Evolutionary conservation across 2,797 vertebrate species (phyloP).

Genomic region (Aplochiton taeniatus): DNA sequence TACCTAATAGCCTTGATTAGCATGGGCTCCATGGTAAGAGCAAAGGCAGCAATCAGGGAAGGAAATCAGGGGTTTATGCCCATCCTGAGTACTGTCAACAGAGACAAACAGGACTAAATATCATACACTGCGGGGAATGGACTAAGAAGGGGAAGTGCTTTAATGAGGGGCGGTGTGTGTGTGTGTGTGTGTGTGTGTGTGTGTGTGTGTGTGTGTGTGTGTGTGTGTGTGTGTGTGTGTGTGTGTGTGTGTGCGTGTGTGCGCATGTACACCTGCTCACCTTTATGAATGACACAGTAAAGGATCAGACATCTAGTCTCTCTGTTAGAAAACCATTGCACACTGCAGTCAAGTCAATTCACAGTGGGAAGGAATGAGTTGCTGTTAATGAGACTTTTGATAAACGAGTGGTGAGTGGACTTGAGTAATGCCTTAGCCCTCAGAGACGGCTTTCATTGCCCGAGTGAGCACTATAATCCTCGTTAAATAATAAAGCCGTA

Average conservation of each 20-base stretch:
- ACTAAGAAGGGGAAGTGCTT: neutral
- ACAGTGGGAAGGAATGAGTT: neutral
- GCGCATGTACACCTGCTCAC: neutral
- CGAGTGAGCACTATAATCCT: neutral
- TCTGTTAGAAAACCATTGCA: neutral
- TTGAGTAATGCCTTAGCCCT: constrained; percentile 4
- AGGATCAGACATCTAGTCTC: neutral
- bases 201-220: constrained; percentile 2
- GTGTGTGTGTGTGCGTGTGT: neutral
- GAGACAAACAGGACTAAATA: constrained; percentile 19
- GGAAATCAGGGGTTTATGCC: constrained; percentile 41
- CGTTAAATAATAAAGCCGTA: constrained; percentile 1
- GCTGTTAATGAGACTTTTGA: constrained; percentile 5
- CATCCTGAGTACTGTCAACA: constrained; percentile 12
- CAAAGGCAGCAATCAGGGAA: constrained; percentile 49
- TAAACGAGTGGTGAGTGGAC: neutral
- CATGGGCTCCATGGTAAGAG: constrained; percentile 52
- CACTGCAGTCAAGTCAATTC: neutral
- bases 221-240: neutral
- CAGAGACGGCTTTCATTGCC: neutral
- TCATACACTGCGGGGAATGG: constrained; percentile 7
- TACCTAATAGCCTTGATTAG: constrained; percentile 72
- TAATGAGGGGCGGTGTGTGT: neutral
- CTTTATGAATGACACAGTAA: neutral
- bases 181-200: neutral